These are phyloP conservation scores for Minunthozetes semirufus DNA, from an alignment of 2,888 invertebrate species.

Conservation along the genomic window DNA sequence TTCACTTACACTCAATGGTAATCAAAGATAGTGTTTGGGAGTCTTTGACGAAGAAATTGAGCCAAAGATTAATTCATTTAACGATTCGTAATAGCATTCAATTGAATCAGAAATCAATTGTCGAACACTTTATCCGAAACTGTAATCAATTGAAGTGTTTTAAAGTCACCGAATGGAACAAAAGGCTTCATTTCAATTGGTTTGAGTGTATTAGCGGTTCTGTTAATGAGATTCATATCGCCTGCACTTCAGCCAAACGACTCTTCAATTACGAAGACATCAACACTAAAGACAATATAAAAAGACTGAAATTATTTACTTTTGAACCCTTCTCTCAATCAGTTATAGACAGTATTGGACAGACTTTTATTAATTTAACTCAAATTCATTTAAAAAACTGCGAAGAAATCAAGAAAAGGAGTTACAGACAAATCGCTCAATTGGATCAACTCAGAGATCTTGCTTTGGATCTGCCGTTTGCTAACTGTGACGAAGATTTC, in stretches of 20 bases:
- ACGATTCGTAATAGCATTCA: slow-evolving; percentile 21
- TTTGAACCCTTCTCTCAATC: slow-evolving; percentile 1
- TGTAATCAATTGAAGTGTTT: slow-evolving; percentile 6
- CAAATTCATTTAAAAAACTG: slow-evolving; percentile 23
- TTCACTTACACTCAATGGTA: slow-evolving; percentile 30
- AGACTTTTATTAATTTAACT: slow-evolving; percentile 6
- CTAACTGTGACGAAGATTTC: slow-evolving; percentile 30
- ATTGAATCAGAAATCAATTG: background rate
- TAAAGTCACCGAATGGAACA: slow-evolving; percentile 26
- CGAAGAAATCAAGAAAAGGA: background rate
- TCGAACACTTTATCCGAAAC: background rate
- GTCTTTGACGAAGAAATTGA: background rate
- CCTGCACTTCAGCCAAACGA: slow-evolving; percentile 14
- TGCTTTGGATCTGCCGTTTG: slow-evolving; percentile 12
- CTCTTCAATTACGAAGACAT: background rate
- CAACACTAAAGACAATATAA: background rate
- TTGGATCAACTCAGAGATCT: background rate
- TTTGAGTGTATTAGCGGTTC: slow-evolving; percentile 6
- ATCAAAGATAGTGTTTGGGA: slow-evolving; percentile 14
- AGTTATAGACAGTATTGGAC: slow-evolving; percentile 6
- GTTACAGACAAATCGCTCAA: background rate
- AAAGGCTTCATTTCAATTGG: background rate
- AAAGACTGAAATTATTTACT: background rate
- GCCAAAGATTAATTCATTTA: slow-evolving; percentile 15
- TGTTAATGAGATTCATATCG: background rate